A percentile compares a stretch with the other conserved stretches of the same genome.
phyloP scores from a whole-genome alignment of 2,113 vertebrate genomes.

The Saimiri boliviensis region DNA sequence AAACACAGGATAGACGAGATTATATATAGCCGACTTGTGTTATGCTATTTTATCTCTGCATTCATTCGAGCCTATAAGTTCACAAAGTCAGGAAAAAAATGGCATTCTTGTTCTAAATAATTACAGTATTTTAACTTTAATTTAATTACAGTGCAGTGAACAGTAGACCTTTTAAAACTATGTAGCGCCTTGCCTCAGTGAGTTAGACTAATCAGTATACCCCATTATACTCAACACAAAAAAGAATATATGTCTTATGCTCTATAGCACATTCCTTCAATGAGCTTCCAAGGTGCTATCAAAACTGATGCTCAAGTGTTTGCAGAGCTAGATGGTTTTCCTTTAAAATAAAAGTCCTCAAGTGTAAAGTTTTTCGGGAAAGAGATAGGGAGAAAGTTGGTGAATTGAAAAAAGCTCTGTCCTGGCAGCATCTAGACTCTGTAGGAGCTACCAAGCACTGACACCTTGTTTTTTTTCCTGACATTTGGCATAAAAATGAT shows the following conservation, averaged over 20 bases:
- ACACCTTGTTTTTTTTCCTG: slow-evolving; percentile 56
- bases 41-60: slow-evolving; percentile 66
- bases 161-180: slow-evolving; percentile 75
- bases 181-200: slow-evolving; percentile 68
- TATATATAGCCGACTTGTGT: slow-evolving; percentile 66
- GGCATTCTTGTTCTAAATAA: slow-evolving; percentile 74
- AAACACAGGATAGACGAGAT: slow-evolving; percentile 73
- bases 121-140: slow-evolving; percentile 79
- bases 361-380: slow-evolving; percentile 13
- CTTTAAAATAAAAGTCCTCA: slow-evolving; percentile 64
- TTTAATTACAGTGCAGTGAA: slow-evolving; percentile 78
- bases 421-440: neutral
- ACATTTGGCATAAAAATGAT: slow-evolving; percentile 63
- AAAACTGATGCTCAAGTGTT: slow-evolving; percentile 21
- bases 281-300: slow-evolving; percentile 56
- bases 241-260: slow-evolving; percentile 66
- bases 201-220: slow-evolving; percentile 73
- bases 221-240: slow-evolving; percentile 70
- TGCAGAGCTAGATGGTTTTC: slow-evolving; percentile 14
- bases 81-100: slow-evolving; percentile 72
- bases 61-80: slow-evolving; percentile 69
- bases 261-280: slow-evolving; percentile 61
- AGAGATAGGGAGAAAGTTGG: neutral
- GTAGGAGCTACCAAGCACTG: neutral
- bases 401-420: neutral